Conservation (phyloP, 2,888 invertebrate genomes). For the Andrena praecox region DNA sequence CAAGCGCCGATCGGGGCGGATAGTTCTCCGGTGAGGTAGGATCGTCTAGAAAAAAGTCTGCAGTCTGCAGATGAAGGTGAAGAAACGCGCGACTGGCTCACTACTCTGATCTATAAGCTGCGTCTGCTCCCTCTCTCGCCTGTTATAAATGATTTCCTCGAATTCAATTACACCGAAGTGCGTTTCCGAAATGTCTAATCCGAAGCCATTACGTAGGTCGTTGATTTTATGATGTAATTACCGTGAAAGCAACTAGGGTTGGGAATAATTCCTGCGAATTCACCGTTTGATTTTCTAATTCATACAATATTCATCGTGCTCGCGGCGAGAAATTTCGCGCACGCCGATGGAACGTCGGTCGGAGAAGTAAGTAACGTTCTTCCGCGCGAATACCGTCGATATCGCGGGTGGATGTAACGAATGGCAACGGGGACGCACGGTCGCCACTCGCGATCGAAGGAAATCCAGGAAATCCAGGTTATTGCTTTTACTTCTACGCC, state of each 20-base stretch:
- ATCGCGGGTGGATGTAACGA: neutral
- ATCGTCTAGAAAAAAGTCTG: too few species aligned
- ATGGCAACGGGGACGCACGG: neutral
- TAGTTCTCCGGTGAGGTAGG: neutral
- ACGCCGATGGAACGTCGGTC: neutral
- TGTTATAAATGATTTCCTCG: neutral
- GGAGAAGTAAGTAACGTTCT: neutral
- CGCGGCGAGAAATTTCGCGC: slow-evolving; percentile 15
- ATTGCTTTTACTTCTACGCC: too few species aligned
- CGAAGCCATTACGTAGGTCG: neutral
- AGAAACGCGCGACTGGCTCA: neutral
- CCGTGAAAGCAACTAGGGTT: neutral
- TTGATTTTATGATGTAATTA: slow-evolving; percentile 2
- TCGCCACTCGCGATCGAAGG: neutral
- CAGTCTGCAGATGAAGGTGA: neutral
- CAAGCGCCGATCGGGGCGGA: slow-evolving; percentile 1
- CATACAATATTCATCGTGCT: slow-evolving; percentile 20
- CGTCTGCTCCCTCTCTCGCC: neutral
- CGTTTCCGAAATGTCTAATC: neutral
- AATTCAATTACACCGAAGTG: slow-evolving; percentile 12
- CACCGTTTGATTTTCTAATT: slow-evolving; percentile 23
- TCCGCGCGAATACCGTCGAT: slow-evolving; percentile 12
- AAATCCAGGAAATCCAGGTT: neutral
- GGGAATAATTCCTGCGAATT: neutral
- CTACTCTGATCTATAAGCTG: neutral